Conservation (phyloP, 2,888 invertebrate genomes). For the Cantharis lateralis region DNA sequence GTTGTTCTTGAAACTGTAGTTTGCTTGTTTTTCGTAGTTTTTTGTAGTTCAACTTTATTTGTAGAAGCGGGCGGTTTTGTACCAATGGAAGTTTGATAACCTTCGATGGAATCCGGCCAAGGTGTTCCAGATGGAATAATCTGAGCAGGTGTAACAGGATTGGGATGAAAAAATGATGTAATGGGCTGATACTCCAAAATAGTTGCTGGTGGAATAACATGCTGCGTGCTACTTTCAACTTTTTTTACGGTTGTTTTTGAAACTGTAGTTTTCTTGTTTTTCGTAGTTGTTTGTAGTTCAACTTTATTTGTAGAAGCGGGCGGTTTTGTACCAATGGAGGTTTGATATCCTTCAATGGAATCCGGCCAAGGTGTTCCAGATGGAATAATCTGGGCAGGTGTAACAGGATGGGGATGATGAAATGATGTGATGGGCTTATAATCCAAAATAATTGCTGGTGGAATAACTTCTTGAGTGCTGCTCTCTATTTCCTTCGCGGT, state of each 20-base stretch:
- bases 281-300: neutral
- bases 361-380: constrained; percentile 9
- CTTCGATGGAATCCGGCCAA: constrained; percentile 18
- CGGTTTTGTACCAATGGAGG: neutral
- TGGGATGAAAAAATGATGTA: constrained; percentile 13
- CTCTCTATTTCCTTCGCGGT: neutral
- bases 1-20: neutral
- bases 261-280: neutral
- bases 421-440: constrained; percentile 8
- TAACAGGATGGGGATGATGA: constrained; percentile 12
- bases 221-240: neutral
- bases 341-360: neutral
- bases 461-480: neutral
- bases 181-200: constrained; percentile 29
- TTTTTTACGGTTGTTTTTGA: neutral
- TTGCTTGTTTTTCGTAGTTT: neutral
- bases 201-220: neutral
- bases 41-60: neutral
- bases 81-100: neutral
- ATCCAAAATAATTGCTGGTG: neutral
- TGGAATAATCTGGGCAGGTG: constrained; percentile 16
- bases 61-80: neutral
- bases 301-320: neutral
- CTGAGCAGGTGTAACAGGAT: constrained; percentile 12
- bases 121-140: constrained; percentile 22